Percentiles rank a stretch among this genome's conserved stretches.
These are phyloP conservation scores for Pitta sordida DNA, from an alignment of 2,113 vertebrate species.

Conservation along the genomic window DNA sequence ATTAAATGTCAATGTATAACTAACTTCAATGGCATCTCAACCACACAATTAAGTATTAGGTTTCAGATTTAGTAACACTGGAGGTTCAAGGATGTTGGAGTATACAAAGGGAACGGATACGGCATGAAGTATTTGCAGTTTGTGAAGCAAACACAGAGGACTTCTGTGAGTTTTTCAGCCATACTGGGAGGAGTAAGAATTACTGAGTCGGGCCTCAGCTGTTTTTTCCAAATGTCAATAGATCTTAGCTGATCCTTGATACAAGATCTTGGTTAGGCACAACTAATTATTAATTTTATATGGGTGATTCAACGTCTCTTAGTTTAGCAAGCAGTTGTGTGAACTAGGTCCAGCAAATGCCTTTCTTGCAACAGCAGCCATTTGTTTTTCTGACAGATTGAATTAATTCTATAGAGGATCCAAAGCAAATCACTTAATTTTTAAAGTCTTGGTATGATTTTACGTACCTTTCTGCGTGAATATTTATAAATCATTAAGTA, in stretches of 20 bases:
- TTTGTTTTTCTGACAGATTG: slow-evolving; percentile 34
- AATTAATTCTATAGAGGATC: slow-evolving; percentile 21
- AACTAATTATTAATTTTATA: not conserved
- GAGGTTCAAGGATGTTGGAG: not conserved
- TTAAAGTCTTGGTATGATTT: slow-evolving; percentile 12
- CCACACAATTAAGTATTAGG: not conserved
- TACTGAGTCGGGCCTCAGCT: not conserved
- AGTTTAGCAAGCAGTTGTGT: not conserved
- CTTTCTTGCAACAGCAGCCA: not conserved
- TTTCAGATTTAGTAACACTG: not conserved
- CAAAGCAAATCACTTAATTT: slow-evolving; percentile 35
- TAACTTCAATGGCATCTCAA: not conserved
- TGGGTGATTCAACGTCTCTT: not conserved
- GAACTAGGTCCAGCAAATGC: not conserved
- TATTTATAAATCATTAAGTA: slow-evolving; percentile 10
- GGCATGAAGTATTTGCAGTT: not conserved
- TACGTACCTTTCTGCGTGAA: not conserved
- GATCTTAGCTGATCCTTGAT: not conserved
- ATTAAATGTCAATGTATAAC: not conserved
- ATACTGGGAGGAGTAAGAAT: not conserved
- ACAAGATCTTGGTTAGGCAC: not conserved
- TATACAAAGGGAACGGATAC: not conserved
- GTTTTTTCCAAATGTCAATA: not conserved
- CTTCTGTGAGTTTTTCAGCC: not conserved
- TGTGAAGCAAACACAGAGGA: not conserved